A percentile compares a stretch with the other conserved stretches of the same genome.
Evolutionary conservation across 2,888 invertebrate genomes (phyloP).

Genomic region (Ochropleura plecta): DNA sequence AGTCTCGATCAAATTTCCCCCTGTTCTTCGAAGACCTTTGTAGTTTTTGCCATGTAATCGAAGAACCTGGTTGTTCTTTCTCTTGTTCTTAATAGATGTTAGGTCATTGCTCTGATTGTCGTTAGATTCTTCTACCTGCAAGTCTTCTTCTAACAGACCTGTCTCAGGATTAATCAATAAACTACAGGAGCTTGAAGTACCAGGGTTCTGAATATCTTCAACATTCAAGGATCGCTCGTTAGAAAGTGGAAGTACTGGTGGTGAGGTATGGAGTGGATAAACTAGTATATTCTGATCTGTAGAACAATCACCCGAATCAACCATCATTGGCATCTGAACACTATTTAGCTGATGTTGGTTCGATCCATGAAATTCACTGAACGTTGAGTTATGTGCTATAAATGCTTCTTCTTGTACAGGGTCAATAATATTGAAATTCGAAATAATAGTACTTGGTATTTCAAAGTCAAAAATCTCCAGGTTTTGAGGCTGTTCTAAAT

Average conservation of each 20-base stretch:
- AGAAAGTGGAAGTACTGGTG: constrained; percentile 8
- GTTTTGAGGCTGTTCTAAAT: neutral
- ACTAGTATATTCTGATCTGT: constrained; percentile 16
- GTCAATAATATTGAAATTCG: constrained; percentile 16
- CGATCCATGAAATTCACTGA: constrained; percentile 4
- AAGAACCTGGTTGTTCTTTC: constrained; percentile 13
- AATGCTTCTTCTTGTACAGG: constrained; percentile 16
- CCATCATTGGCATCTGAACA: constrained; percentile 12
- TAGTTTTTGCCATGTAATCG: neutral
- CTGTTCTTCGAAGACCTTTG: constrained; percentile 9
- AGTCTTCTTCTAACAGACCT: constrained; percentile 11
- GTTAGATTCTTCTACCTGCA: constrained; percentile 12
- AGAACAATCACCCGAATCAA: constrained; percentile 10
- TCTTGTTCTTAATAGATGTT: constrained; percentile 18
- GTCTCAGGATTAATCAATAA: constrained; percentile 14
- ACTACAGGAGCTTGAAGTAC: constrained; percentile 14
- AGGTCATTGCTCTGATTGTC: constrained; percentile 14
- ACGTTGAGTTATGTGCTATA: constrained; percentile 7
- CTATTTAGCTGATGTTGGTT: constrained; percentile 17
- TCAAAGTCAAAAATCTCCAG: constrained; percentile 7
- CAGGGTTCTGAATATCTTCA: constrained; percentile 16
- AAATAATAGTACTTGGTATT: constrained; percentile 16
- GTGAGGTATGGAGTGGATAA: constrained; percentile 15
- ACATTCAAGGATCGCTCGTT: constrained; percentile 10
- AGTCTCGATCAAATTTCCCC: constrained; percentile 1